Evolutionary conservation across 2,113 vertebrate genomes (phyloP).

Genomic region (Mirounga angustirostris): DNA sequence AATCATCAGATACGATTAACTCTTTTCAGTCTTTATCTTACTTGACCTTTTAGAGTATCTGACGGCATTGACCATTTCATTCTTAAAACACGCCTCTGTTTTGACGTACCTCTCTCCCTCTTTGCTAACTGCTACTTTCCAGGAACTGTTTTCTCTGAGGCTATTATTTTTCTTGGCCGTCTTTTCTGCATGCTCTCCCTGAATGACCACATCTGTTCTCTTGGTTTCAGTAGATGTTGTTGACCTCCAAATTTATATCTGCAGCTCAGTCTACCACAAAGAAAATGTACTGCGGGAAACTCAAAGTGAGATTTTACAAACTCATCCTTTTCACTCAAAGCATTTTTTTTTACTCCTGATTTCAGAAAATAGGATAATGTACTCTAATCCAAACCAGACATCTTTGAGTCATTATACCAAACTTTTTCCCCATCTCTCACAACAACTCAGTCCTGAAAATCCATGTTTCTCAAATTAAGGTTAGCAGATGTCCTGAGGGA

Average conservation of each 20-base stretch:
- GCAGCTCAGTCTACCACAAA: background rate
- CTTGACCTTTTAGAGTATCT: background rate
- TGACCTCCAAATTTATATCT: background rate
- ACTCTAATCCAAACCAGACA: background rate
- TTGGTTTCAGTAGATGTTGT: background rate
- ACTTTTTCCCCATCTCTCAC: background rate
- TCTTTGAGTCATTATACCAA: background rate
- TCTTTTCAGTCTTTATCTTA: background rate
- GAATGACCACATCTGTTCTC: background rate
- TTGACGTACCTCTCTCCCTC: background rate
- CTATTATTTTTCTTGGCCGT: background rate
- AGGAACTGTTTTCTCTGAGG: background rate
- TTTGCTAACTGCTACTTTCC: background rate
- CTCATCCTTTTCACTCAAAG: background rate
- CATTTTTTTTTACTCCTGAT: background rate
- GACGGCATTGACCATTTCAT: background rate
- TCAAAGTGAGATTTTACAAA: background rate
- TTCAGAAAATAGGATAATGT: background rate
- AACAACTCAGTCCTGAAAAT: conserved; percentile 16
- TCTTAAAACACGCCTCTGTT: background rate
- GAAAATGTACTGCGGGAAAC: background rate
- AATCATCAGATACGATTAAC: background rate
- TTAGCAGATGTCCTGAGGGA: background rate
- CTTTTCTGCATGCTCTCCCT: background rate
- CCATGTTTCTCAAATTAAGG: background rate